A percentile compares a stretch with the other conserved stretches of the same genome.
Evolutionary conservation across 2,797 vertebrate species (phyloP).

Genomic region (Dendrocincla fuliginosa): DNA sequence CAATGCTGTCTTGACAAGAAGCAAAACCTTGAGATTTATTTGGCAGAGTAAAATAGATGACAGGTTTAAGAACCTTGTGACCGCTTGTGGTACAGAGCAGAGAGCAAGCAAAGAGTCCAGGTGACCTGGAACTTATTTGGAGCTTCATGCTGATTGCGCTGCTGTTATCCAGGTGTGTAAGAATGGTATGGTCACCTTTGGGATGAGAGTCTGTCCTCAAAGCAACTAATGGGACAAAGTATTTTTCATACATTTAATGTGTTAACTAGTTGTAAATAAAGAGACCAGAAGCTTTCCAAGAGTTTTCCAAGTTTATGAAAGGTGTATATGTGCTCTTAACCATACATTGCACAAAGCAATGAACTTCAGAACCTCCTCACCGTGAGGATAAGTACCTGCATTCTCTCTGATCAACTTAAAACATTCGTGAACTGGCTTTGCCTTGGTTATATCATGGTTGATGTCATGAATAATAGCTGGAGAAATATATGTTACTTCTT

Average conservation of each 20-base stretch:
- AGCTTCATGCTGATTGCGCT: neutral
- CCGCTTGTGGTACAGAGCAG: neutral
- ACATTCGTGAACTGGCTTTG: neutral
- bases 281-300: neutral
- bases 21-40: neutral
- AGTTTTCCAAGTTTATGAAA: neutral
- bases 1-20: neutral
- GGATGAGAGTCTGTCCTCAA: neutral
- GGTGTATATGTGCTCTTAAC: neutral
- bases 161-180: neutral
- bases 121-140: neutral
- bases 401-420: neutral
- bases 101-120: neutral
- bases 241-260: neutral
- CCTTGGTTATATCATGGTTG: neutral
- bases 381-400: neutral
- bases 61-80: neutral
- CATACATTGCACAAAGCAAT: neutral
- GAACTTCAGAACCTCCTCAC: neutral
- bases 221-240: neutral
- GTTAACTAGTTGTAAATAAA: neutral
- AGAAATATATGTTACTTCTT: neutral
- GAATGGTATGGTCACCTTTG: neutral
- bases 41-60: neutral
- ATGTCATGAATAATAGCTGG: neutral